Percentiles rank a stretch among this genome's conserved stretches.
These are phyloP conservation scores for Mus spretus DNA, from an alignment of 2,797 vertebrate species.

Conservation along the genomic window DNA sequence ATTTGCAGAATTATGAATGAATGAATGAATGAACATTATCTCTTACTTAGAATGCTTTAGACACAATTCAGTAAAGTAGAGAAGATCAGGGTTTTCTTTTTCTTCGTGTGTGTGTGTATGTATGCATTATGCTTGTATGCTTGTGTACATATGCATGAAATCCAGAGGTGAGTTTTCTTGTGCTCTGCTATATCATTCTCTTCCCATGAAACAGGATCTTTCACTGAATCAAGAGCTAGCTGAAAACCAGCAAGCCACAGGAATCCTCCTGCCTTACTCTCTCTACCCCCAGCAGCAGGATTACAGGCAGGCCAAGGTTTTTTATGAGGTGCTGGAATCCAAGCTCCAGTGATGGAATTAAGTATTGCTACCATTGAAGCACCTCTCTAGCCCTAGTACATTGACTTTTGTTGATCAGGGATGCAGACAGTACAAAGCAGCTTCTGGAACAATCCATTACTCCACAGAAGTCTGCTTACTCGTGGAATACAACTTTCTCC, in stretches of 20 bases:
- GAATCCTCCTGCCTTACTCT: not conserved
- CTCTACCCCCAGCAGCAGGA: not conserved
- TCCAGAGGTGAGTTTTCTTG: not conserved
- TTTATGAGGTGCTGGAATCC: not conserved
- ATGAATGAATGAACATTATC: not conserved
- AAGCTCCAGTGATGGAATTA: not conserved
- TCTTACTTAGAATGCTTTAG: slow-evolving; percentile 48
- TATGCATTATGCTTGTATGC: too few species aligned
- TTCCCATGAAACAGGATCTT: not conserved
- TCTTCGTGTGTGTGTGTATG: not conserved
- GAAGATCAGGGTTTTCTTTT: not conserved
- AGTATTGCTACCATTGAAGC: not conserved
- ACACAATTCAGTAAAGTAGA: not conserved
- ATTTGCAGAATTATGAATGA: not conserved
- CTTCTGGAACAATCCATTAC: slow-evolving; percentile 3
- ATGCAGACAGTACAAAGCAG: not conserved
- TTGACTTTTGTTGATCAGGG: slow-evolving; percentile 17
- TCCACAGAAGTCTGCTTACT: slow-evolving; percentile 19
- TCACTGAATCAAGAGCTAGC: not conserved
- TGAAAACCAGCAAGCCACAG: not conserved
- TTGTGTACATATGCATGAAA: not conserved
- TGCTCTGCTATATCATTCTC: not conserved
- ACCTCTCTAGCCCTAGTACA: not conserved
- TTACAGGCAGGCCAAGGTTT: not conserved
- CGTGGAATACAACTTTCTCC: not conserved